Evolutionary conservation across 92 coral and sea anemone species (phyloP), one percentile per base, ranked within the genome.

Genomic region (Heliopora coerulea): DNA sequence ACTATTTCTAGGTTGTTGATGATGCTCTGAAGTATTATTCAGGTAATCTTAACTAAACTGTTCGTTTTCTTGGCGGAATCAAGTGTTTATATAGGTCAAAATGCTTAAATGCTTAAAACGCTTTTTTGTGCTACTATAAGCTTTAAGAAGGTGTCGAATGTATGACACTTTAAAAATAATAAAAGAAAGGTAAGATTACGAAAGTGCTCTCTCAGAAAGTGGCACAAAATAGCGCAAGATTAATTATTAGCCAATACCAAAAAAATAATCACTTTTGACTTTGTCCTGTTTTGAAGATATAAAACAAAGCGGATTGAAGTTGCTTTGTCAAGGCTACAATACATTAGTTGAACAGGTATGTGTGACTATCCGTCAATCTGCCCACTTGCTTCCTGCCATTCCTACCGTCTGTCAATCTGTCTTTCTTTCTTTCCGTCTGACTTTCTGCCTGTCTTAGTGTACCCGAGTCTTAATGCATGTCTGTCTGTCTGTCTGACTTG

Each of bases 1-100:
- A 8, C 19, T 68, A 34, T 69, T 79, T 41, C n/a, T 60, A 93
- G 98, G 98, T 85, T 72, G 90, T 84, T 23, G 87, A 85, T n/a
- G 98, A 93, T 68, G 98, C 98, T 33, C 76, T 83, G 0, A 37
- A 62, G 12, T 86, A 83, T 34, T 93, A 93, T 73, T 25, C 79
- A 75, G 96, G 98, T 89, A 58, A 31, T 26, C 4, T n/a, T n/a
- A n/a, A n/a, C n/a, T n/a, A n/a, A n/a, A n/a, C n/a, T n/a, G n/a
- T n/a, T n/a, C n/a, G n/a, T n/a, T n/a, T n/a, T n/a, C n/a, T n/a
- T n/a, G n/a, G n/a, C n/a, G n/a, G n/a, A n/a, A n/a, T n/a, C n/a
- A n/a, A n/a, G n/a, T n/a, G n/a, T n/a, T n/a, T n/a, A n/a, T n/a
- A n/a, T n/a, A n/a, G n/a, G n/a, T n/a, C n/a, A n/a, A n/a, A n/a